phyloP scores from a whole-genome alignment of 2,113 vertebrate genomes.

The Arizona elegans region DNA sequence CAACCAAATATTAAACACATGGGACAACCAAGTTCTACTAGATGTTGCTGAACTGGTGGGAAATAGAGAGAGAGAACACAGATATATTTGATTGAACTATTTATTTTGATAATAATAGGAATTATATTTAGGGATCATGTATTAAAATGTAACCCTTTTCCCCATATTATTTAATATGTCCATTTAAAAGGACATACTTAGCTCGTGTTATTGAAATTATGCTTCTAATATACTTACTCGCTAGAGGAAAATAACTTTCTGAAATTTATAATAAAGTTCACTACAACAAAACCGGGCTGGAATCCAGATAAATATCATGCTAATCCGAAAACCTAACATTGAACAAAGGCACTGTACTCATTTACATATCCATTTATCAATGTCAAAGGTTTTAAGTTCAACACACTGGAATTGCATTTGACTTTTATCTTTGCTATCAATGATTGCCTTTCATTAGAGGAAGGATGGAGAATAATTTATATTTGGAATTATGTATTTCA shows the following conservation, averaged over 20 bases:
- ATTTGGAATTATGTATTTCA: constrained; percentile 37
- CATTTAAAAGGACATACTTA: constrained; percentile 33
- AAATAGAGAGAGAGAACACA: neutral
- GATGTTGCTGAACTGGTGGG: neutral
- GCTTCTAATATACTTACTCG: constrained; percentile 40
- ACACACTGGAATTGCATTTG: constrained; percentile 36
- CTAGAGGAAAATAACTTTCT: constrained; percentile 49
- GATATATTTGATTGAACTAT: neutral
- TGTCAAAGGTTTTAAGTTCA: constrained; percentile 42
- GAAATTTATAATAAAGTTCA: constrained; percentile 43
- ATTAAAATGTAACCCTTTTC: constrained; percentile 32
- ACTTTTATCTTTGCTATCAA: constrained; percentile 53
- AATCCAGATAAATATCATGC: constrained; percentile 34
- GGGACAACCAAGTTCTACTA: neutral
- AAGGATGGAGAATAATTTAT: constrained; percentile 35
- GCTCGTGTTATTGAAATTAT: constrained; percentile 38
- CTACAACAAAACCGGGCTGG: constrained; percentile 23
- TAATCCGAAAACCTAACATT: constrained; percentile 35
- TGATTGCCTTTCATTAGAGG: constrained; percentile 48
- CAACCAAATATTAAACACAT: neutral
- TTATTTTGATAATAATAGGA: neutral
- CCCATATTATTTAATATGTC: constrained; percentile 33
- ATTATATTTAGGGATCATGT: constrained; percentile 10
- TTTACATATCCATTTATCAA: constrained; percentile 50
- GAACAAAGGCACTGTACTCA: constrained; percentile 25